A percentile compares a stretch with the other conserved stretches of the same genome.
These are phyloP conservation scores for Drosophila nasuta DNA, from an alignment of 1,140 invertebrate genomes.

Conservation along the genomic window DNA sequence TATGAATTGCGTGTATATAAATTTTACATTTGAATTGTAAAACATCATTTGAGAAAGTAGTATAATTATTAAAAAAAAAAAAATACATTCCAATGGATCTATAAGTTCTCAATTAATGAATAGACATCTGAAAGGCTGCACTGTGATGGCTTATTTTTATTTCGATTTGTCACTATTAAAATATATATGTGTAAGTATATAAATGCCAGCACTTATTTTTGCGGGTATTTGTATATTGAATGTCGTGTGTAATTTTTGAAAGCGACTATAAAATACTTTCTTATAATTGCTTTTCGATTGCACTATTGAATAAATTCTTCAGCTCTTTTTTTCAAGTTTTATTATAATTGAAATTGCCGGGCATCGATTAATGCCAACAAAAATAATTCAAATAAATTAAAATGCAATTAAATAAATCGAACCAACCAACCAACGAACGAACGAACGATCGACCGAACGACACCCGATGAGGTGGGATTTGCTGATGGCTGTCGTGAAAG, in stretches of 20 bases:
- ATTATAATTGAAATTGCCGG: slow-evolving; percentile 79
- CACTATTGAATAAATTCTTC: slow-evolving; percentile 81
- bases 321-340: slow-evolving; percentile 64
- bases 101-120: slow-evolving; percentile 10
- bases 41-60: not conserved
- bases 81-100: slow-evolving; percentile 6
- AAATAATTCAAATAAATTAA: slow-evolving; percentile 84
- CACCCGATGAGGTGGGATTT: slow-evolving; percentile 28
- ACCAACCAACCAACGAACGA: slow-evolving; percentile 51
- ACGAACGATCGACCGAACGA: slow-evolving; percentile 32
- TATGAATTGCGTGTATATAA: too few relatives aligned
- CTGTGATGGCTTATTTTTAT: slow-evolving; percentile 13
- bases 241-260: slow-evolving; percentile 53
- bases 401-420: slow-evolving; percentile 84
- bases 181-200: slow-evolving; percentile 7
- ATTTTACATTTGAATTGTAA: not conserved
- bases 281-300: slow-evolving; percentile 82
- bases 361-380: slow-evolving; percentile 76
- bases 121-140: slow-evolving; percentile 1
- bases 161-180: slow-evolving; percentile 9
- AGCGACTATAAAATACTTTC: slow-evolving; percentile 81
- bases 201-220: not conserved
- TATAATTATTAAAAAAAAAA: not conserved
- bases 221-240: slow-evolving; percentile 22
- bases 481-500: slow-evolving; percentile 18